These are phyloP conservation scores for Ceryle rudis DNA, from an alignment of 2,797 vertebrate genomes.

Conservation along the genomic window DNA sequence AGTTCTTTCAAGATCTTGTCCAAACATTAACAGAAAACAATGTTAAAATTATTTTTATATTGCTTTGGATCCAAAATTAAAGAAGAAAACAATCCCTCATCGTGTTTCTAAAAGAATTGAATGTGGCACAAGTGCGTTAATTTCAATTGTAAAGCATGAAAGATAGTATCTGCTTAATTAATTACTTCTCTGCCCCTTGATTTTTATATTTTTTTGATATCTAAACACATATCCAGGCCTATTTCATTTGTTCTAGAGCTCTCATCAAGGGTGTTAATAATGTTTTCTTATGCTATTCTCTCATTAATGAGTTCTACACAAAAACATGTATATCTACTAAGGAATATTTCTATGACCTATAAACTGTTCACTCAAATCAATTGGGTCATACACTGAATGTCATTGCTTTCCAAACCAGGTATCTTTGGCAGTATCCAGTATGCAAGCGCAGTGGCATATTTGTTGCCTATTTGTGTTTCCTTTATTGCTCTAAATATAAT, in stretches of 20 bases:
- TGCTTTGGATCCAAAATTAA: neutral
- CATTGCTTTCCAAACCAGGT: neutral
- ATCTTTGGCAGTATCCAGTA: neutral
- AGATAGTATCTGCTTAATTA: neutral
- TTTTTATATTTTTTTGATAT: neutral
- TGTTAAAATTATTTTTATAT: neutral
- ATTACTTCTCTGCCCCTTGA: neutral
- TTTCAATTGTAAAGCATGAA: neutral
- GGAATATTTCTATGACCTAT: neutral
- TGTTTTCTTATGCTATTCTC: neutral
- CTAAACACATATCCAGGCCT: neutral
- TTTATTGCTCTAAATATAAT: neutral
- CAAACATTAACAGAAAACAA: neutral
- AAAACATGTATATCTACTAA: neutral
- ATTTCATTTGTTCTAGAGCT: neutral
- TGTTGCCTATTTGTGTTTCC: neutral
- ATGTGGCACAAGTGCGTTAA: neutral
- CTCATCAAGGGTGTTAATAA: neutral
- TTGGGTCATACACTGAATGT: neutral
- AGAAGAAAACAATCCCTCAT: neutral
- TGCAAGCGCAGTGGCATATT: fast-evolving
- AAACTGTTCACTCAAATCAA: neutral
- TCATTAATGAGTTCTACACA: neutral
- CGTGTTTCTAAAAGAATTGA: neutral
- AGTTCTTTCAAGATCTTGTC: neutral